Base-by-base conservation (phyloP, 92 coral and sea anemone genomes). In the Blastomussa wellsi region DNA sequence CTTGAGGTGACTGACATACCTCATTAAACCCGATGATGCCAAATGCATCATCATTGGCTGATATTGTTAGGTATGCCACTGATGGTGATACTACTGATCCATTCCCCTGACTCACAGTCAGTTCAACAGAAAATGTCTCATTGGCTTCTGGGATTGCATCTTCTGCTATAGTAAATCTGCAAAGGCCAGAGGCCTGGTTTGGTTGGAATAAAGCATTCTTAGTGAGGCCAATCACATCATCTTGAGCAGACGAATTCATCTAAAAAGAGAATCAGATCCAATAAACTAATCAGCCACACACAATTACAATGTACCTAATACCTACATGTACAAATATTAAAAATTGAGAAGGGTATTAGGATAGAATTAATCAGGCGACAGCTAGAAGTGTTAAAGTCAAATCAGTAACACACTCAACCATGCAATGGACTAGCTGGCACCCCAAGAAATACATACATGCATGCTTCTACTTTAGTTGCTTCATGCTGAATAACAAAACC, bases 1-100 rank as follows among this genome's bases (percentile, higher is more conserved):
- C 44, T 3, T 53, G 64, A 4, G 11, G 28, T 19, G 47, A 7
- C 26, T 85, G n/a, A 29, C 38, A 12, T 84, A 92, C 98, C 98
- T 90, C 88, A 76, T 90, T 89, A 79, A 96, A 94, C 5, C 98
- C 99, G 83, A 96, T 92, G 37, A 91, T 89, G 28, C 99, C 99
- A 96, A 84, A 91, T 17, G 94, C 99, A 80, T 84, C 91, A 79
- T 96, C 99, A 84, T 90, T 96, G 4, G 96, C 92, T 32, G 87
- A 29, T 35, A 96, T 94, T 59, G 89, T 92, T 55, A 96, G 83
- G 22, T 87, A 76, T 48, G 98, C 95, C 20, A 55, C 33, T 41
- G 80, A 72, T 4, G 98, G 98, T 20, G 83, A 85, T 8, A 62
- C 74, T 20, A 90, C 24, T 14, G 47, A 72, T 51, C 94, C 92